phyloP scores from a whole-genome alignment of 2,113 vertebrate genomes.

The Excalfactoria chinensis region DNA sequence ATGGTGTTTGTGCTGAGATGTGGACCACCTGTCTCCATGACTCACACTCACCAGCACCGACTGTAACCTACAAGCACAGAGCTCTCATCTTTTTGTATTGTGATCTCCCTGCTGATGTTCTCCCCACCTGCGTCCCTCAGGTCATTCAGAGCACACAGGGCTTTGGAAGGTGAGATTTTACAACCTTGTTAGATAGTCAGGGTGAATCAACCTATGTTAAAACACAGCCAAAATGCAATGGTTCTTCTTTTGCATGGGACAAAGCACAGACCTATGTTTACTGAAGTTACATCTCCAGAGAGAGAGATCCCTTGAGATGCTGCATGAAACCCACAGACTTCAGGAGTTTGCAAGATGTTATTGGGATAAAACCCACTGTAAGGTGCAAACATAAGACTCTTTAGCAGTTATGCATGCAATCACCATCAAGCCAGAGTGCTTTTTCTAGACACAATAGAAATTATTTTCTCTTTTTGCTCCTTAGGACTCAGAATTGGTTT shows the following conservation, averaged over 20 bases:
- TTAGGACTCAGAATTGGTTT: background rate
- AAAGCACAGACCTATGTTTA: background rate
- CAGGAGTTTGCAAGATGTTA: background rate
- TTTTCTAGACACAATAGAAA: background rate
- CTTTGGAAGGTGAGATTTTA: conserved; percentile 8
- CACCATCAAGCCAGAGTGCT: background rate
- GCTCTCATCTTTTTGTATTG: background rate
- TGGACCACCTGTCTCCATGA: background rate
- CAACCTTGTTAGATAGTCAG: background rate
- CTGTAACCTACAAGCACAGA: background rate
- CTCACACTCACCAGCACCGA: background rate
- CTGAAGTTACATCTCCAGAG: background rate
- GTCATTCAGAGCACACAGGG: background rate
- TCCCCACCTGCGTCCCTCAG: background rate
- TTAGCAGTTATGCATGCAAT: background rate
- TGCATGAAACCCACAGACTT: background rate
- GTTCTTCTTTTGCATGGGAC: background rate
- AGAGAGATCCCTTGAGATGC: background rate
- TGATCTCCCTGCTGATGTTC: background rate
- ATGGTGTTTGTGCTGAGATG: background rate
- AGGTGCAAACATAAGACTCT: background rate
- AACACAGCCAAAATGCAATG: background rate
- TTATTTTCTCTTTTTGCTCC: background rate
- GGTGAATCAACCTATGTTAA: background rate
- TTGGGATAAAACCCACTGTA: background rate